Percentiles rank a stretch among this genome's conserved stretches.
These are phyloP conservation scores for Grapholita molesta DNA, from an alignment of 1,140 invertebrate species.

Conservation along the genomic window DNA sequence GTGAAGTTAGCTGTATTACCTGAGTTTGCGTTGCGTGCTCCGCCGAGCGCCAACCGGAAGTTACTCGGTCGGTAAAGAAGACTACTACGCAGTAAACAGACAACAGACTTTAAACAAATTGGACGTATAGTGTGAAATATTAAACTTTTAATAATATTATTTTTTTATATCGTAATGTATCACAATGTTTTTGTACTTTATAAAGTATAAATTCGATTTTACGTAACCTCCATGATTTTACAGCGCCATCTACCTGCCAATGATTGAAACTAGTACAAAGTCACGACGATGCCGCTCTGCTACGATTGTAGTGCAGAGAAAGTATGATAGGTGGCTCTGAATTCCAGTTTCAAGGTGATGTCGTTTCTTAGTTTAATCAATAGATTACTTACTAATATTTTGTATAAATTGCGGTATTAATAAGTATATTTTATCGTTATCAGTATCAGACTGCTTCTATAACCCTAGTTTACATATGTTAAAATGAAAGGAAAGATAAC, in stretches of 20 bases:
- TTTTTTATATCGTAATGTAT: constrained; percentile 47
- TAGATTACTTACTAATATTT: background rate
- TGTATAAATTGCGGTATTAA: too few relatives aligned
- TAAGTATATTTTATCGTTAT: too few relatives aligned
- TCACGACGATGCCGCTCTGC: background rate
- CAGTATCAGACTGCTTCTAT: too few relatives aligned
- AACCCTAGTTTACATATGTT: too few relatives aligned
- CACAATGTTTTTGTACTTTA: too few relatives aligned
- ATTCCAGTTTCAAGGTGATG: background rate
- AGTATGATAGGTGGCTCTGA: background rate
- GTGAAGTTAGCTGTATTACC: constrained; percentile 63
- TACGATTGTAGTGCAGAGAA: background rate
- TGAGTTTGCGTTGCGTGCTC: constrained; percentile 67
- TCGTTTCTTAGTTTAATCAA: background rate
- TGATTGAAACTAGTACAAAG: background rate
- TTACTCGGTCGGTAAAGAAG: constrained; percentile 61
- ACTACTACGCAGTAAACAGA: constrained; percentile 55
- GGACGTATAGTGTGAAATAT: background rate
- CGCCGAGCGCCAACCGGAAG: constrained; percentile 69
- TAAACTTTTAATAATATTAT: background rate
- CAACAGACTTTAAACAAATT: background rate
- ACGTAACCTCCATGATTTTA: background rate
- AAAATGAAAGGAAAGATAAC: too few relatives aligned
- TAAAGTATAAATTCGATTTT: too few relatives aligned
- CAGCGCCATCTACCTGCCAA: background rate